Base-by-base conservation (phyloP, 2,797 vertebrate genomes). In the Acanthis flammea region DNA sequence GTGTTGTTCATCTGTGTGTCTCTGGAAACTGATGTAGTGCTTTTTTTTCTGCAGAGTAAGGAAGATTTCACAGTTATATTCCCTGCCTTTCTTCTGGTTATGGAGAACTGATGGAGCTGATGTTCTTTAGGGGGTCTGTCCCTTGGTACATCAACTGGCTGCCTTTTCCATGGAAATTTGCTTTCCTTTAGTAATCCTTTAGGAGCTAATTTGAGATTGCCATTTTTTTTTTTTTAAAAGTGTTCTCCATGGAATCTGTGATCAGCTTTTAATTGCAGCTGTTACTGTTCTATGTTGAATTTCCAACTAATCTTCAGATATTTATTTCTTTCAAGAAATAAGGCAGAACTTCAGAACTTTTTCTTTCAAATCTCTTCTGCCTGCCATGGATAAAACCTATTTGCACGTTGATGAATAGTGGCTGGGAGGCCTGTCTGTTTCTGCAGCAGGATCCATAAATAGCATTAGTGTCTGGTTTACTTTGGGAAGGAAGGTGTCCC, bases 401-500 rank as follows among this genome's bases (percentile, higher is more conserved):
- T 95, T 93, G 72, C 92, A 70, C 5, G 0, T 37, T 89, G 85
- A 86, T 95, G 92, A 94, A 91, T 93, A 90, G 88, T 75, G 86
- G 58, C 73, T 96, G 71, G 89, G 78, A 81, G 68, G 33, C 37
- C 45, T 77, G 95, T 90, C 93, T 90, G 44, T 63, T 91, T 85
- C 92, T 93, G 71, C 83, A 79, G 28, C 1, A 9, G 73, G 76
- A 70, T 91, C 90, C 90, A 76, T 95, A 94, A 97, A 96, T 95
- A 94, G 71, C 70, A 19, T 85, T 74, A 78, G 57, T 73, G 82
- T 92, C 82, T 94, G 91, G 79, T 88, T 95, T 81, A 48, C 92
- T 86, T 88, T 8, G 76, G 60, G 70, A 66, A 68, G 95, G 88
- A 95, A 92, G 82, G 91, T 93, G 93, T 93, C 88, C 93, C 0